A percentile compares a stretch with the other conserved stretches of the same genome.
Evolutionary conservation across 2,113 vertebrate species (phyloP).

Genomic region (Gallinago media): DNA sequence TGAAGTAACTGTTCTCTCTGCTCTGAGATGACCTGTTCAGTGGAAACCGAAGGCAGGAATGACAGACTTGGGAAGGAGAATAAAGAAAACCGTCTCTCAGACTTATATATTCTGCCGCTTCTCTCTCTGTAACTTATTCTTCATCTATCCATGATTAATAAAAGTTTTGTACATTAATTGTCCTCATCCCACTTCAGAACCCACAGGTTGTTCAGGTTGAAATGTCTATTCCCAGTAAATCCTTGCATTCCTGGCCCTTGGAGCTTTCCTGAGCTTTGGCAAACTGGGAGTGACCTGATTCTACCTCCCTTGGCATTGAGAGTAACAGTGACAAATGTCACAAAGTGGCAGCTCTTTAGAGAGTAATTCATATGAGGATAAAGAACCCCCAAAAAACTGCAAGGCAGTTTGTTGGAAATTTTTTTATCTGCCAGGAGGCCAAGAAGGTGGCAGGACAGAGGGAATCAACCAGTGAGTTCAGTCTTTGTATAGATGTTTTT

Average conservation of each 20-base stretch:
- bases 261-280: background rate
- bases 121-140: background rate
- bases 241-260: accelerated
- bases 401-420: background rate
- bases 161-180: background rate
- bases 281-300: background rate
- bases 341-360: background rate
- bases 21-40: background rate
- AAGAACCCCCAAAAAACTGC: background rate
- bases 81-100: background rate
- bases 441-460: background rate
- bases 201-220: background rate
- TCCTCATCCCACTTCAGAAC: background rate
- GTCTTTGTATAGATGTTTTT: background rate
- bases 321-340: background rate
- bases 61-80: background rate
- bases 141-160: background rate
- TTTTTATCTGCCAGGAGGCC: background rate
- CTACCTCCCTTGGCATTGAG: background rate
- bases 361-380: background rate
- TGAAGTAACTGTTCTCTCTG: background rate
- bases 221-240: background rate
- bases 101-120: background rate
- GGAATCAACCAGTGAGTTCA: background rate
- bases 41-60: background rate